Evolutionary conservation across 1,140 invertebrate species (phyloP).

Genomic region (Ptiloglossa arizonensis): DNA sequence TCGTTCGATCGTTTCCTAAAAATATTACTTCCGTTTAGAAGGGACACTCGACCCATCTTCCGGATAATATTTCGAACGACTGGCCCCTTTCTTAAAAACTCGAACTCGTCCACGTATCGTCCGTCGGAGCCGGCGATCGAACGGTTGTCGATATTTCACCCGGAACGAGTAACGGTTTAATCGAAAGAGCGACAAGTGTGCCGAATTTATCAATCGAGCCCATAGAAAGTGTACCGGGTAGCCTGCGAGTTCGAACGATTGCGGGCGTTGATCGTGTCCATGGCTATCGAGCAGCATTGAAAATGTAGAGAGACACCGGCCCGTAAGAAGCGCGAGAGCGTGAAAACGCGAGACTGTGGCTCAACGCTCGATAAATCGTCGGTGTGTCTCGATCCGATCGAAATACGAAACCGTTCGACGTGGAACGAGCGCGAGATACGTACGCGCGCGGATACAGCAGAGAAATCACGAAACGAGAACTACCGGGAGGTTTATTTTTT

Average conservation of each 20-base stretch:
- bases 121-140: not conserved
- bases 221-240: not conserved
- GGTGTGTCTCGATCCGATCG: conserved; percentile 2
- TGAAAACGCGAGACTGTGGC: not conserved
- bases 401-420: not conserved
- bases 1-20: too few relatives aligned
- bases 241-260: not conserved
- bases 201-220: conserved; percentile 9
- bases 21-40: too few relatives aligned
- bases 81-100: not conserved
- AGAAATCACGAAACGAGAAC: not conserved
- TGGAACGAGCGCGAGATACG: not conserved
- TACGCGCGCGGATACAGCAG: too few relatives aligned
- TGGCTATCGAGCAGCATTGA: not conserved
- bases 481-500: not conserved
- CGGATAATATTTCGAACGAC: not conserved
- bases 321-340: conserved; percentile 10
- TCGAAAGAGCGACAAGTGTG: conserved; percentile 17
- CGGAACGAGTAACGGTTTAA: not conserved
- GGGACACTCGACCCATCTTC: not conserved
- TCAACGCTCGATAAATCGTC: conserved; percentile 18
- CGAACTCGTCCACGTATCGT: not conserved
- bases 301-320: not conserved
- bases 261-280: not conserved
- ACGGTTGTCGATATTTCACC: conserved; percentile 18